phyloP scores from a whole-genome alignment of 2,113 vertebrate species.

The Syngnathus floridae region DNA sequence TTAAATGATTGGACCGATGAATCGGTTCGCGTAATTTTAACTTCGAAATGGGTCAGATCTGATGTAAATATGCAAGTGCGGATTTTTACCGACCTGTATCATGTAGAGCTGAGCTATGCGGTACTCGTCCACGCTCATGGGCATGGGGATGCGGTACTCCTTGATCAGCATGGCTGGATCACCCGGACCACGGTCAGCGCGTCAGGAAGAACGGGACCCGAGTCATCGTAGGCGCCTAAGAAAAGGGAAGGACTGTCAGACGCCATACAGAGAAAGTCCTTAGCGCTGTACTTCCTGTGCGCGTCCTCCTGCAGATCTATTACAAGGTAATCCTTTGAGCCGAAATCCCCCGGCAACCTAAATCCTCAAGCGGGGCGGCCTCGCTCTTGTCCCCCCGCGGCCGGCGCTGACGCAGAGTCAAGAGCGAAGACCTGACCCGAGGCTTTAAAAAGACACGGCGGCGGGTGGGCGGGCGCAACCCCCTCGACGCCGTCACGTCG shows the following conservation, averaged over 20 bases:
- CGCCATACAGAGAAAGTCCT: neutral
- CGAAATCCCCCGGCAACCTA: slow-evolving; percentile 59
- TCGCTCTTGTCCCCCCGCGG: neutral
- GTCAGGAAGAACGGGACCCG: neutral
- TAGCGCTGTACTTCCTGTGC: neutral
- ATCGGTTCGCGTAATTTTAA: too few relatives aligned
- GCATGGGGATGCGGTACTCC: slow-evolving; percentile 94
- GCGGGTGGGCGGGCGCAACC: too few relatives aligned
- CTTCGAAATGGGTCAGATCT: too few relatives aligned
- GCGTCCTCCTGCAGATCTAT: slow-evolving; percentile 36
- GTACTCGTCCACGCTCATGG: slow-evolving; percentile 96
- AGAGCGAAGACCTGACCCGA: neutral
- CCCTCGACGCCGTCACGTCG: neutral
- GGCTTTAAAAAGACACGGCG: neutral
- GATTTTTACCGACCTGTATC: slow-evolving; percentile 87
- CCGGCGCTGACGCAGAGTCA: neutral
- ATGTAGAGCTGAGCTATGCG: slow-evolving; percentile 97
- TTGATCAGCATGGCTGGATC: slow-evolving; percentile 94
- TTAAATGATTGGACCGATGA: too few relatives aligned
- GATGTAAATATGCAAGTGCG: slow-evolving; percentile 6
- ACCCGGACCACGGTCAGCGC: slow-evolving; percentile 39
- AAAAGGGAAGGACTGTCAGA: neutral
- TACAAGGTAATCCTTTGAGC: slow-evolving; percentile 64
- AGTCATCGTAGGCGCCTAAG: slow-evolving; percentile 42
- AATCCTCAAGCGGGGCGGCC: slow-evolving; percentile 27